Conservation (phyloP, 2,113 vertebrate genomes). For the Spizaetus ornatus region DNA sequence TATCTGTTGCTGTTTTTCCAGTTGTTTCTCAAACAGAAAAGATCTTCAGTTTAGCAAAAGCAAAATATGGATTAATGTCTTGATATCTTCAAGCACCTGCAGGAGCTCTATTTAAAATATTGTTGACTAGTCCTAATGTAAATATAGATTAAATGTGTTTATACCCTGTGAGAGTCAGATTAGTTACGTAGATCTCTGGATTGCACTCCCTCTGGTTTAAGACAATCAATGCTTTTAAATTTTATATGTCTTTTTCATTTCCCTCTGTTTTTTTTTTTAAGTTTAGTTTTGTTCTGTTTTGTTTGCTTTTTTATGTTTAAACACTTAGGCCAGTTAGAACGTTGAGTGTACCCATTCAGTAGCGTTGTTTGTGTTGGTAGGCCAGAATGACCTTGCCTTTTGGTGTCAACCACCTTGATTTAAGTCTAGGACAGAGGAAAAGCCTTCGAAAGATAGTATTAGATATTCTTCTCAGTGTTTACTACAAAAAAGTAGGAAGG, state of each 20-base stretch:
- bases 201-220: neutral
- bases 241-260: neutral
- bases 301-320: neutral
- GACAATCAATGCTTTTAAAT: neutral
- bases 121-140: neutral
- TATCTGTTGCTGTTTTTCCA: neutral
- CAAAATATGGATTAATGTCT: neutral
- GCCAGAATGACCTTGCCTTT: neutral
- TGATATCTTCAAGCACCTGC: neutral
- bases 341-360: neutral
- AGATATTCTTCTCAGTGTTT: neutral
- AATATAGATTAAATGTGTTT: neutral
- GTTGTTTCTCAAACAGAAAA: neutral
- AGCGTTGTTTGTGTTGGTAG: neutral
- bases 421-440: neutral
- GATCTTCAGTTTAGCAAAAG: neutral
- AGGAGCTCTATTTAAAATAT: neutral
- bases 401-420: neutral
- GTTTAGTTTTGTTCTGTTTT: neutral
- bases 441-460: neutral
- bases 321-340: neutral
- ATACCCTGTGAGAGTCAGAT: neutral
- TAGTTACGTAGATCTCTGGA: neutral
- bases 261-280: neutral
- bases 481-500: neutral